Conservation (phyloP, 2,888 invertebrate genomes). For the Agonopterix alstromeriana region DNA sequence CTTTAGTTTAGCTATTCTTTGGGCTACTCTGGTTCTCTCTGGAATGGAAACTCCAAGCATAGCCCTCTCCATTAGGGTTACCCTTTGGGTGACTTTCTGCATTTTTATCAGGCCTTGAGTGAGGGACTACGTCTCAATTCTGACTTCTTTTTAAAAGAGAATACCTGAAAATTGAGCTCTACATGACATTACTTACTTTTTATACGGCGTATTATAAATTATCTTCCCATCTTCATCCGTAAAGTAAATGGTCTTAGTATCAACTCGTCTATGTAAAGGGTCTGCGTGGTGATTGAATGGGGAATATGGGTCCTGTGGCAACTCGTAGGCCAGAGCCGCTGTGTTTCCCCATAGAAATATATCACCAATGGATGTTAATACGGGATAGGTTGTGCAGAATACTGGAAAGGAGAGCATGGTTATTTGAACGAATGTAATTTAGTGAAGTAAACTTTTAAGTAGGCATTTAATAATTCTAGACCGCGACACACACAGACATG, state of each 20-base stretch:
- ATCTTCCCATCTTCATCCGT: slow-evolving; percentile 53
- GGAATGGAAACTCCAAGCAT: no score
- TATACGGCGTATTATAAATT: slow-evolving; percentile 46
- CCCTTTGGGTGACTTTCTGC: no score
- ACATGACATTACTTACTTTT: slow-evolving; percentile 31
- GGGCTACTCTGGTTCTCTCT: no score
- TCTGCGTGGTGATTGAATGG: slow-evolving; percentile 63
- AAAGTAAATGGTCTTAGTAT: slow-evolving; percentile 51
- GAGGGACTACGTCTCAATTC: no score
- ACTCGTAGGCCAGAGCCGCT: slow-evolving; percentile 85
- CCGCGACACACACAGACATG: no score
- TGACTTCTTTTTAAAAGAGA: no score
- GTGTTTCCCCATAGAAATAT: slow-evolving; percentile 83
- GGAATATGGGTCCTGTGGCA: slow-evolving; percentile 80
- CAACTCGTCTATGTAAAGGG: slow-evolving; percentile 58
- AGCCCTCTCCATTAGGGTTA: no score
- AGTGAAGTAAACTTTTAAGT: no score
- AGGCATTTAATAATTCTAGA: no score
- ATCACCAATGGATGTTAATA: slow-evolving; percentile 67
- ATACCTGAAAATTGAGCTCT: no score
- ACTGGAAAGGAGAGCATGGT: slow-evolving; percentile 47
- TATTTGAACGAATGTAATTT: slow-evolving; percentile 1
- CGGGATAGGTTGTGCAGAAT: slow-evolving; percentile 78
- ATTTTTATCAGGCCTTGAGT: no score
- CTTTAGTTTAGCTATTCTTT: no score